Percentiles rank a stretch among this genome's conserved stretches.
phyloP scores from a whole-genome alignment of 1,140 invertebrate species.

The Copidosoma floridanum region DNA sequence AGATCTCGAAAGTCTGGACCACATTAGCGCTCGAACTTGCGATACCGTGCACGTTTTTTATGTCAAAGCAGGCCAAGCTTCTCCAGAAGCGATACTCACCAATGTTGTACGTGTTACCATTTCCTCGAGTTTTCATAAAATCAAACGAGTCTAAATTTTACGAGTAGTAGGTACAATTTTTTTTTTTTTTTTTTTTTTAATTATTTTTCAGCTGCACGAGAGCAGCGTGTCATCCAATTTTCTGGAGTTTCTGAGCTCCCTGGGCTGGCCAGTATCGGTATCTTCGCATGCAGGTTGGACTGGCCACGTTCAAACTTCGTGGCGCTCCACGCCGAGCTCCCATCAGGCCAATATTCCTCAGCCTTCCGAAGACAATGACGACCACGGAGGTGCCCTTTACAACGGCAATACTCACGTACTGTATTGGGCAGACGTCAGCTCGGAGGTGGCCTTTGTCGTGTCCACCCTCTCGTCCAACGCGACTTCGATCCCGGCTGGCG shows the following conservation, averaged over 20 bases:
- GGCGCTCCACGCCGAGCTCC: conserved; percentile 57
- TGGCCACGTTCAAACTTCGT: conserved; percentile 80
- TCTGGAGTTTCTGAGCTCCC: conserved; percentile 74
- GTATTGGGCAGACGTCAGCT: conserved; percentile 95
- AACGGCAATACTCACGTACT: conserved; percentile 74
- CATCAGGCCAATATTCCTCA: conserved; percentile 34
- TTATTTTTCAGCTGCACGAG: conserved; percentile 52
- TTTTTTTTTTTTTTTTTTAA: no score
- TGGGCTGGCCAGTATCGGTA: conserved; percentile 86
- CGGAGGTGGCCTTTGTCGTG: conserved; percentile 92
- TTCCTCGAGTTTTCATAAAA: conserved; percentile 7
- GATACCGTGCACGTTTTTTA: conserved; percentile 96
- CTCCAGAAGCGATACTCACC: conserved; percentile 73
- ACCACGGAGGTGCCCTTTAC: conserved; percentile 66
- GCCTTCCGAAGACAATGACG: conserved; percentile 6
- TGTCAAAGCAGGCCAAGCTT: conserved; percentile 80
- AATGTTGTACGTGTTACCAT: conserved; percentile 81
- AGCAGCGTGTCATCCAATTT: conserved; percentile 69
- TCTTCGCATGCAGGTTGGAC: conserved; percentile 86
- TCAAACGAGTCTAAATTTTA: background rate
- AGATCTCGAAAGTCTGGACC: conserved; percentile 75
- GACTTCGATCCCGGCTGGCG: conserved; percentile 36
- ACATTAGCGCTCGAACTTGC: conserved; percentile 77
- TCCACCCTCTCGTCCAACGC: conserved; percentile 66
- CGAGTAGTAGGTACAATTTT: no score